Evolutionary conservation across 2,113 vertebrate genomes (phyloP).

Genomic region (Rana temporaria): DNA sequence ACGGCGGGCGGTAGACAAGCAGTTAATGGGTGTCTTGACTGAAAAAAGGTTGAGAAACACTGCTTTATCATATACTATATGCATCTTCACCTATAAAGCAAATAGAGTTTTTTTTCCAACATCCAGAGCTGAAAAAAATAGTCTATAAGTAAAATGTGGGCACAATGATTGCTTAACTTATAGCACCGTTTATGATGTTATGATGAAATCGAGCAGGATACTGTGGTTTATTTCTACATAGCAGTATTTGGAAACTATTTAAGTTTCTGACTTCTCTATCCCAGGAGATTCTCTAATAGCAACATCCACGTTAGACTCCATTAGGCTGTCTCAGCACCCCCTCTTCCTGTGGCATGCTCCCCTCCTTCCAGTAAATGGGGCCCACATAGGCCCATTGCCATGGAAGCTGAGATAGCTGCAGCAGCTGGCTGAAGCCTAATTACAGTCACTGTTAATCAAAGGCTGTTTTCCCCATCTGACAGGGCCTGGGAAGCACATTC

Average conservation of each 20-base stretch:
- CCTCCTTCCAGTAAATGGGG: conserved; percentile 22
- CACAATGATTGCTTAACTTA: neutral
- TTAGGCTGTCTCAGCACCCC: conserved; percentile 43
- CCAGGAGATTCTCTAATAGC: conserved; percentile 29
- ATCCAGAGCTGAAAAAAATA: too few species aligned
- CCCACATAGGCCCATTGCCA: conserved; percentile 46
- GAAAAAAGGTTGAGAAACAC: too few species aligned
- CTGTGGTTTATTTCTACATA: neutral
- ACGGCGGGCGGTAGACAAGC: too few species aligned
- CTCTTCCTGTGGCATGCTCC: conserved; percentile 37
- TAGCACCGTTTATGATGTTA: neutral
- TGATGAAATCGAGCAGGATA: neutral
- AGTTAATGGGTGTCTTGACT: too few species aligned
- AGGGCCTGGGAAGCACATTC: conserved; percentile 55
- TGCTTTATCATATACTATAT: too few species aligned
- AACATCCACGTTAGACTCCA: conserved; percentile 25
- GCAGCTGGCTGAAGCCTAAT: conserved; percentile 45
- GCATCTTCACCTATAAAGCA: too few species aligned
- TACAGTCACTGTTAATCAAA: conserved; percentile 55
- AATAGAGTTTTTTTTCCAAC: too few species aligned
- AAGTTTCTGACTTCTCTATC: conserved; percentile 8
- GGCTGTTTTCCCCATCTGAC: conserved; percentile 57
- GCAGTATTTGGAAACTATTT: conserved; percentile 12
- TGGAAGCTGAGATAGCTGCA: conserved; percentile 49
- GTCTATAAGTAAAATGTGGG: too few species aligned